Conservation (phyloP, 2,113 vertebrate genomes). For the Megaptera novaeangliae region DNA sequence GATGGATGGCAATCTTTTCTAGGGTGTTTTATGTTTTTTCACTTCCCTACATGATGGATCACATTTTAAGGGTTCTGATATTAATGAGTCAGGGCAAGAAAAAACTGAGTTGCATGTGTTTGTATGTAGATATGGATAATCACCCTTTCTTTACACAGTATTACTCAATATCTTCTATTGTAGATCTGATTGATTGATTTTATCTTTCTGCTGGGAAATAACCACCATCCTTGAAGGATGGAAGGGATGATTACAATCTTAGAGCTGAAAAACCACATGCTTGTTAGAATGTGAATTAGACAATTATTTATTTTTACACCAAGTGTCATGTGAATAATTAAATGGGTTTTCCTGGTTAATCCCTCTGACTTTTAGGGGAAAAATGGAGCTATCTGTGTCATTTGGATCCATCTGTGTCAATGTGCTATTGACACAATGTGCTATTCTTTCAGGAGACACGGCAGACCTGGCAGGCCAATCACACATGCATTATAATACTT, state of each 20-base stretch:
- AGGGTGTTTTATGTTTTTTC: background rate
- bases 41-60: background rate
- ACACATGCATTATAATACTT: rapidly evolving
- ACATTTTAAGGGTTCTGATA: background rate
- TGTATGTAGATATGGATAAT: background rate
- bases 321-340: background rate
- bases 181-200: background rate
- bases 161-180: background rate
- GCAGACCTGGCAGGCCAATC: background rate
- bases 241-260: background rate
- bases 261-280: background rate
- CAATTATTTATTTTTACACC: background rate
- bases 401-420: background rate
- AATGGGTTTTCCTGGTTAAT: background rate
- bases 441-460: background rate
- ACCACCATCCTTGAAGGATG: background rate
- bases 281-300: background rate
- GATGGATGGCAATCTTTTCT: background rate
- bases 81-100: background rate
- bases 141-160: background rate
- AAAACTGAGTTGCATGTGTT: background rate
- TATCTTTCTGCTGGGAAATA: background rate
- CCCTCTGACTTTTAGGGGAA: background rate
- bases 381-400: background rate
- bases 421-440: too few species aligned